These are phyloP conservation scores for Drosophila micromelanica DNA, from an alignment of 1,140 invertebrate genomes.

Conservation along the genomic window DNA sequence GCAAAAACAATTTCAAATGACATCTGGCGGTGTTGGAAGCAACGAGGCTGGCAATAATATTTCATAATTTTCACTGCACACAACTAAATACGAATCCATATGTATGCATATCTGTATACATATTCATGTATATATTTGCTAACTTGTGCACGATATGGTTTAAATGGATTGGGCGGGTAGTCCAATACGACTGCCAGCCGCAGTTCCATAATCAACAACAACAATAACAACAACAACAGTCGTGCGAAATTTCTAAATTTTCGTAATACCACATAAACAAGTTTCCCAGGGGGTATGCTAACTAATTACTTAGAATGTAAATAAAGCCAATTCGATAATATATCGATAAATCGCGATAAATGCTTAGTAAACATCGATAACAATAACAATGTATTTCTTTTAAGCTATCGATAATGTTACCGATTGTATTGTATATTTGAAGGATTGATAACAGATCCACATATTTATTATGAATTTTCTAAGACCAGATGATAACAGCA, in stretches of 20 bases:
- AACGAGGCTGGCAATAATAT: conserved; percentile 45
- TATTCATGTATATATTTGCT: not conserved
- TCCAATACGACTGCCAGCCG: conserved; percentile 5
- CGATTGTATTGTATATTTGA: not conserved
- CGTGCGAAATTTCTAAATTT: conserved; percentile 66
- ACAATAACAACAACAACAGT: conserved; percentile 51
- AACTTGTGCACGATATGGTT: conserved; percentile 7
- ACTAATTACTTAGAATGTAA: not conserved
- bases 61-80: conserved; percentile 55
- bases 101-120: not conserved
- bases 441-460: not conserved
- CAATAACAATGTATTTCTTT: no score
- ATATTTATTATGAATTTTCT: no score
- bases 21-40: conserved; percentile 36
- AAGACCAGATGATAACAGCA: no score
- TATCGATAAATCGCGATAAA: no score
- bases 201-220: conserved; percentile 18
- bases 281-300: conserved; percentile 1
- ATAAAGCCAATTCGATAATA: no score
- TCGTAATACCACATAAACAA: conserved; percentile 4
- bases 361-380: no score
- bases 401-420: not conserved
- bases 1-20: conserved; percentile 53
- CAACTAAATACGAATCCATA: conserved; percentile 6
- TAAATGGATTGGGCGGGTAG: conserved; percentile 7